phyloP scores from a whole-genome alignment of 2,113 vertebrate genomes.

The Haplotaxodon microlepis region DNA sequence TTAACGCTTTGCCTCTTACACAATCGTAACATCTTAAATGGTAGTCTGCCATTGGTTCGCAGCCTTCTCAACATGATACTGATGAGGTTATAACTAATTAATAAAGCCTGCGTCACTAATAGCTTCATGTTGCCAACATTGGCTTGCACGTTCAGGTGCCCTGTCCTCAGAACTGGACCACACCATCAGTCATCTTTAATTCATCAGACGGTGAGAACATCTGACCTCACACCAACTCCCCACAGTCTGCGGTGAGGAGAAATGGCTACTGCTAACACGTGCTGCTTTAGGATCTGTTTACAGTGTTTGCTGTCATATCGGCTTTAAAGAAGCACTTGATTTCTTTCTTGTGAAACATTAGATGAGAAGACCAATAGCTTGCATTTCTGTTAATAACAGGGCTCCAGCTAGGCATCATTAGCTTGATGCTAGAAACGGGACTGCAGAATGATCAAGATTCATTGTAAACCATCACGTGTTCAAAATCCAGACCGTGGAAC shows the following conservation, averaged over 20 bases:
- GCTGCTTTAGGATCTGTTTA: background rate
- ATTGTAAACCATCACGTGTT: background rate
- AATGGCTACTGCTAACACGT: background rate
- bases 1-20: background rate
- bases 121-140: slow-evolving; percentile 57
- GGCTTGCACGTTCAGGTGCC: background rate
- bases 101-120: slow-evolving; percentile 46
- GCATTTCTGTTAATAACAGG: background rate
- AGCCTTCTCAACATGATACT: slow-evolving; percentile 45
- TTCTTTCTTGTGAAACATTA: background rate
- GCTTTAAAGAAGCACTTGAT: background rate
- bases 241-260: background rate
- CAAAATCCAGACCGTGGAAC: background rate
- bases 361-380: background rate
- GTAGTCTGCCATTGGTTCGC: background rate
- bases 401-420: background rate
- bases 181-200: slow-evolving; percentile 50
- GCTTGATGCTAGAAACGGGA: background rate
- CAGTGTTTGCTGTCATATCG: background rate
- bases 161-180: slow-evolving; percentile 16
- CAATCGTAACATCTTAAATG: background rate
- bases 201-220: slow-evolving; percentile 32
- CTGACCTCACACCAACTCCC: slow-evolving; percentile 37
- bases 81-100: slow-evolving; percentile 62
- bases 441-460: background rate